Evolutionary conservation across 1,140 invertebrate genomes (phyloP).

Genomic region (Drosophila equinoxialis): DNA sequence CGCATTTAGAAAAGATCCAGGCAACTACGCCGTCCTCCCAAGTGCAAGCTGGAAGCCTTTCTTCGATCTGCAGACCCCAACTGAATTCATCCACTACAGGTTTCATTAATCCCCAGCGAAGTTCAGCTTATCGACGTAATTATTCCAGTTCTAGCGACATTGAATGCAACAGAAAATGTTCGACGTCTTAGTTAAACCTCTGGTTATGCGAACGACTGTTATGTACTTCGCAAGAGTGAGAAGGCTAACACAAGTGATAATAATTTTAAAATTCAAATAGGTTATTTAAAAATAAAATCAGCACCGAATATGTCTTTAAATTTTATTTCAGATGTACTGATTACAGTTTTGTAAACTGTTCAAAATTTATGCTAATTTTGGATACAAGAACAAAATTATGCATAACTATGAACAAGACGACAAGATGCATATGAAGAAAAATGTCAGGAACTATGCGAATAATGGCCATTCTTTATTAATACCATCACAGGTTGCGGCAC

Average conservation of each 20-base stretch:
- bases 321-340: background rate
- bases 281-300: background rate
- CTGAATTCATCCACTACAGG: background rate
- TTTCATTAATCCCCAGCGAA: background rate
- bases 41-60: background rate
- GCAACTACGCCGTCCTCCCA: background rate
- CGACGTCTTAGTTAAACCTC: background rate
- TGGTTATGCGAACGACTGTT: background rate
- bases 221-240: background rate
- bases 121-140: background rate
- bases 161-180: background rate
- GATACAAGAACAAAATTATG: conserved; percentile 13
- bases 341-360: background rate
- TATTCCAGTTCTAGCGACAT: background rate
- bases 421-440: background rate
- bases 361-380: background rate
- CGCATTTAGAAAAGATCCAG: background rate
- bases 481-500: background rate
- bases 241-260: background rate
- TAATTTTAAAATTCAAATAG: background rate
- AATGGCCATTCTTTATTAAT: too few species aligned
- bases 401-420: too few species aligned
- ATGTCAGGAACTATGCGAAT: background rate
- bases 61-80: background rate
- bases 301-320: background rate